Base-by-base conservation (phyloP, 2,888 invertebrate species). In the Noctua janthina region DNA sequence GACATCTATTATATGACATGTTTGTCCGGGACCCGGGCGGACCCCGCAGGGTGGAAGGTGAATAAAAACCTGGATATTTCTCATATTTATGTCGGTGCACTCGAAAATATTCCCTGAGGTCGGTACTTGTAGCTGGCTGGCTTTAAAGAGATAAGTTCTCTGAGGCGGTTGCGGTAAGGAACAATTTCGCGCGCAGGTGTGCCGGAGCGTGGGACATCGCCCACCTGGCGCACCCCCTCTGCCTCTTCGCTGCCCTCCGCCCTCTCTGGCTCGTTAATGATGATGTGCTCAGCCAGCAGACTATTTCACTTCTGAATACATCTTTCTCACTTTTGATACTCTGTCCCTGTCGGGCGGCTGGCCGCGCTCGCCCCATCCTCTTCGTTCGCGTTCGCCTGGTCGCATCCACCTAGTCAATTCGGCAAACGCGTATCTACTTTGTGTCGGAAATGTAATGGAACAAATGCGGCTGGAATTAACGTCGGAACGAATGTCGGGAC, bases 201-300 rank as follows among this genome's bases (percentile, higher is more conserved):
- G 87, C 71, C 88, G 87, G 92, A 94, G 92, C 96, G 97, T 97
- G 97, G 96, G 97, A 97, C 95, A 92, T 93, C 91, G 94, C 96
- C 96, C 97, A 97, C 96, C 96, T 97, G 97, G 94, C 97, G 96
- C 94, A 93, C 95, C 97, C 97, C 97, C 97, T 97, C 95, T 95
- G 96, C 96, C 97, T 97, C 96, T 96, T 96, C 94, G 96, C 96
- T 96, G 96, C 97, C 97, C 96, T 96, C 97, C 96, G 95, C 96
- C 96, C 96, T 96, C 96, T 93, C 97, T 97, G 97, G 97, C 98
- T 98, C 98, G 98, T 98, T 98, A 98, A 98, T 98, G 98, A 98
- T 98, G 98, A 98, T 98, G 98, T 98, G 98, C 97, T 97, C 97
- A 97, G 97, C 97, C 97, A 97, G 97, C 97, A 97, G 97, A 98